Conservation (phyloP, 2,113 vertebrate genomes). For the Mormyrus lacerda region DNA sequence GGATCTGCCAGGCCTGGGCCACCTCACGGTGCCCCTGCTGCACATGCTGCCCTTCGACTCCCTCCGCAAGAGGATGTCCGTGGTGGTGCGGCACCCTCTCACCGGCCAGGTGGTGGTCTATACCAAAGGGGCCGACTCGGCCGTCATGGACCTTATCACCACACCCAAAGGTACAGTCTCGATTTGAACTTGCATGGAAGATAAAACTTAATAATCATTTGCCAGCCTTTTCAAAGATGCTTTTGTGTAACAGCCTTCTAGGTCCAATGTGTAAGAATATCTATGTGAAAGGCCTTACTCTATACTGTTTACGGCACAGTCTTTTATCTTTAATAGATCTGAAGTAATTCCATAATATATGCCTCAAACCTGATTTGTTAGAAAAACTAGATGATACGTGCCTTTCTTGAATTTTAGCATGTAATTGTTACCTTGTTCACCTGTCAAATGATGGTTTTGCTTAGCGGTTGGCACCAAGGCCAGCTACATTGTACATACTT, state of each 20-base stretch:
- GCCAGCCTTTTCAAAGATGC: background rate
- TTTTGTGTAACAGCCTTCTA: background rate
- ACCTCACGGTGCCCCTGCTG: conserved; percentile 70
- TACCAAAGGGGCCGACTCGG: conserved; percentile 86
- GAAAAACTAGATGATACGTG: background rate
- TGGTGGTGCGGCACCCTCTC: conserved; percentile 83
- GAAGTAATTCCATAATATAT: background rate
- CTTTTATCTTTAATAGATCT: background rate
- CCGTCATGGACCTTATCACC: conserved; percentile 69
- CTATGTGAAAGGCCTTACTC: background rate
- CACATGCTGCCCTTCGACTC: conserved; percentile 87
- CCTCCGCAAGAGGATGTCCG: conserved; percentile 84
- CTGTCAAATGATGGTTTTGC: background rate
- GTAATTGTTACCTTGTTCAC: background rate
- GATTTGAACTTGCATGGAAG: background rate
- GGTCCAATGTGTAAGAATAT: background rate
- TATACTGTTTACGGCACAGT: background rate
- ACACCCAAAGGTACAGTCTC: conserved; percentile 50
- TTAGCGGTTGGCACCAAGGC: background rate
- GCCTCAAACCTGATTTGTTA: background rate
- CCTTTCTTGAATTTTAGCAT: background rate
- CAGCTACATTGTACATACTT: too few species aligned
- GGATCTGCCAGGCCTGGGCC: conserved; percentile 68
- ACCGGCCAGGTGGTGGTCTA: conserved; percentile 78
- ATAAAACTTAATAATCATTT: background rate